Evolutionary conservation across 2,888 invertebrate genomes (phyloP).

Genomic region (Heliconius cydno): DNA sequence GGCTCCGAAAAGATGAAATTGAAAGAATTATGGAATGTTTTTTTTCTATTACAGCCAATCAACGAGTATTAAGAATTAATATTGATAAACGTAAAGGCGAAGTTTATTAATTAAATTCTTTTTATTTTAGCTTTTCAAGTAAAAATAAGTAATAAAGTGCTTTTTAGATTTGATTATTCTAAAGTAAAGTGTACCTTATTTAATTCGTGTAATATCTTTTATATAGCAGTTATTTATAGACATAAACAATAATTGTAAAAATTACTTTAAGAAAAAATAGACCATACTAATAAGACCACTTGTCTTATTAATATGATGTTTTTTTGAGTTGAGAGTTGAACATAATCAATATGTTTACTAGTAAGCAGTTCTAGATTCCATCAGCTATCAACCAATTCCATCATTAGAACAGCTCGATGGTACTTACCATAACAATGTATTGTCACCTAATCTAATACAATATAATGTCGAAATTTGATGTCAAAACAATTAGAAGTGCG

Average conservation of each 20-base stretch:
- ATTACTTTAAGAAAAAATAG: background rate
- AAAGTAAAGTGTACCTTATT: background rate
- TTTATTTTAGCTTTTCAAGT: conserved; percentile 7
- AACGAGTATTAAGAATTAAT: conserved; percentile 46
- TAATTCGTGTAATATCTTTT: background rate
- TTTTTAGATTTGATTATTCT: background rate
- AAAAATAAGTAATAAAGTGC: background rate
- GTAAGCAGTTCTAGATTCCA: too few relatives aligned
- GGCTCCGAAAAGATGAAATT: conserved; percentile 25
- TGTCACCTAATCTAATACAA: too few relatives aligned
- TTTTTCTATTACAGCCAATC: conserved; percentile 54
- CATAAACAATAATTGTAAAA: background rate
- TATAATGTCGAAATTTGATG: too few relatives aligned
- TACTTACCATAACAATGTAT: too few relatives aligned
- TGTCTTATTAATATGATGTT: too few relatives aligned
- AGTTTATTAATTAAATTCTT: conserved; percentile 4
- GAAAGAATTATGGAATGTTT: conserved; percentile 13
- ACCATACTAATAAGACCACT: too few relatives aligned
- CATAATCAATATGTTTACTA: too few relatives aligned
- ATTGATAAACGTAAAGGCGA: conserved; percentile 3
- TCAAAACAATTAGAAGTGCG: too few relatives aligned
- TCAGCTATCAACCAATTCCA: too few relatives aligned
- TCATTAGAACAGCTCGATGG: too few relatives aligned
- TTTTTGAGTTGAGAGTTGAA: too few relatives aligned
- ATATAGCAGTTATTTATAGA: background rate